These are phyloP conservation scores for Rhabdomys dilectus DNA, from an alignment of 2,113 vertebrate species.

Conservation along the genomic window DNA sequence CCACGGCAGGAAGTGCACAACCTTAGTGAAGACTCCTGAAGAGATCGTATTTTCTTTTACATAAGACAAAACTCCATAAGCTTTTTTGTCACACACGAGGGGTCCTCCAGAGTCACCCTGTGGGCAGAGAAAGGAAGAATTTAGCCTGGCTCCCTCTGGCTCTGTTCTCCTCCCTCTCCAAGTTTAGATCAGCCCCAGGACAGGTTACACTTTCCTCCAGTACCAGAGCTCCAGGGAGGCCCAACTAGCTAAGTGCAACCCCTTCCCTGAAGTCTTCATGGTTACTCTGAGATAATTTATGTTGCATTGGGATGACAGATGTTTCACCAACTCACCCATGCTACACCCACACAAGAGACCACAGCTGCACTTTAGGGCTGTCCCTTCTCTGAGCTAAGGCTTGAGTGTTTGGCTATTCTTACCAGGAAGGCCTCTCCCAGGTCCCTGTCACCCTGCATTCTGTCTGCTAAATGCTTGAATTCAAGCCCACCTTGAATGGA, in stretches of 20 bases:
- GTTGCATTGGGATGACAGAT: too few species aligned
- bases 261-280: too few species aligned
- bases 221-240: not conserved
- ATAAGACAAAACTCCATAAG: not conserved
- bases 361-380: too few species aligned
- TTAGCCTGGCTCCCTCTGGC: not conserved
- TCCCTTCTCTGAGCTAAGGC: not conserved
- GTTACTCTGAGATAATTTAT: too few species aligned
- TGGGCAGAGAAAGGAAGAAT: not conserved
- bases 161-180: fast-evolving
- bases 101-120: constrained; percentile 25
- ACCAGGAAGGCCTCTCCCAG: not conserved
- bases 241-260: too few species aligned
- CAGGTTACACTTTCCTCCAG: not conserved
- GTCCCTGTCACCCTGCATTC: not conserved
- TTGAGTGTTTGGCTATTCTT: not conserved
- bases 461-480: not conserved
- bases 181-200: not conserved
- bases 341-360: too few species aligned
- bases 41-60: fast-evolving
- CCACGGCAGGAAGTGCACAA: constrained; percentile 48
- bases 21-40: constrained; percentile 37
- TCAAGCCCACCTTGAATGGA: not conserved
- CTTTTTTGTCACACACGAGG: not conserved
- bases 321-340: too few species aligned